A percentile compares a stretch with the other conserved stretches of the same genome.
Evolutionary conservation across 2,888 invertebrate species (phyloP).

Genomic region (Orthosia gothica): DNA sequence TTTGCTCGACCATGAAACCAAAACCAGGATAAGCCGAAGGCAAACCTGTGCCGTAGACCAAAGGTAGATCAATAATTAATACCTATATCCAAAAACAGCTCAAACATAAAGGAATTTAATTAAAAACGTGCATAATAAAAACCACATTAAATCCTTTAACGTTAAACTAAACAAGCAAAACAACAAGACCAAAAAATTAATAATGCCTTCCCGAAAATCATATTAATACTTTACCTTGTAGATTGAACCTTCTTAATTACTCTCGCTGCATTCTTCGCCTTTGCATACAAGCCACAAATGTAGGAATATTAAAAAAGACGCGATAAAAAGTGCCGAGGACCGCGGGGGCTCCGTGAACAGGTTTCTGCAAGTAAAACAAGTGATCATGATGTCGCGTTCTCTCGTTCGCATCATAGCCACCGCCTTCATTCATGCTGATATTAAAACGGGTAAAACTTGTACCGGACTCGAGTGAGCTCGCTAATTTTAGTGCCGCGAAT

Average conservation of each 20-base stretch:
- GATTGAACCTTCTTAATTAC: constrained; percentile 42
- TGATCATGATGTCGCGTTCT: constrained; percentile 72
- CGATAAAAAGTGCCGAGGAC: constrained; percentile 55
- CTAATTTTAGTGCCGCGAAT: constrained; percentile 47
- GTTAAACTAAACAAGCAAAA: neutral
- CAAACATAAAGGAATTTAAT: neutral
- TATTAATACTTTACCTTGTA: constrained; percentile 22
- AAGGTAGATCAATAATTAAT: neutral
- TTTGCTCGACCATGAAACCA: neutral
- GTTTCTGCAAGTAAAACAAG: constrained; percentile 80
- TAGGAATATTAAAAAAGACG: constrained; percentile 62
- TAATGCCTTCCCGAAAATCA: constrained; percentile 2
- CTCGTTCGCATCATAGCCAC: constrained; percentile 58
- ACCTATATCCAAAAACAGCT: neutral
- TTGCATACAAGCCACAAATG: constrained; percentile 56
- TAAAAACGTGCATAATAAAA: neutral
- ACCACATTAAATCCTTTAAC: neutral
- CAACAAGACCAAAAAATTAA: constrained; percentile 6
- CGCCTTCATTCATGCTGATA: constrained; percentile 77
- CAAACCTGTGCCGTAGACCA: too few relatives aligned
- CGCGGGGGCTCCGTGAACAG: constrained; percentile 53
- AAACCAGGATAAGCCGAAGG: too few relatives aligned
- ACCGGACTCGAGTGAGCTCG: constrained; percentile 59
- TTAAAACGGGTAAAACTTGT: constrained; percentile 68
- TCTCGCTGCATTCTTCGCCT: constrained; percentile 44